Conservation (phyloP, 2,113 vertebrate species). For the Aptenodytes forsteri region DNA sequence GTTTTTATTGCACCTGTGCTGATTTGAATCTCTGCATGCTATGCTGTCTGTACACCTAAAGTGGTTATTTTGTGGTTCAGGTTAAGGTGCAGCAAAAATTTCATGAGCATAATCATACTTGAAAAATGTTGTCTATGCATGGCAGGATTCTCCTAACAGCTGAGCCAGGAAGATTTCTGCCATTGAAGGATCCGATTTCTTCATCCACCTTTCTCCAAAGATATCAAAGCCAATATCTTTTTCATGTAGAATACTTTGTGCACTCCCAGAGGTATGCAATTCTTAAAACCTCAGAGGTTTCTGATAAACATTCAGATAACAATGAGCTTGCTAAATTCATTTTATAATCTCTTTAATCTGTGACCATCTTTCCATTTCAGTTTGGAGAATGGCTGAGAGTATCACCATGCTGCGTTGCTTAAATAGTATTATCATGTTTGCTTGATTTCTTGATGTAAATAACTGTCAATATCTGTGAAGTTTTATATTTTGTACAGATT, state of each 20-base stretch:
- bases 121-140: not conserved
- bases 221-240: conserved; percentile 12
- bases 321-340: conserved; percentile 34
- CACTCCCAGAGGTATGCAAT: not conserved
- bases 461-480: not conserved
- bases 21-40: not conserved
- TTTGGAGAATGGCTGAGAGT: not conserved
- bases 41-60: not conserved
- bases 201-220: not conserved
- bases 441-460: not conserved
- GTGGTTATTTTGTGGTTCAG: not conserved
- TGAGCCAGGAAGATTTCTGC: conserved; percentile 6
- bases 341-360: conserved; percentile 56
- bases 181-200: conserved; percentile 6
- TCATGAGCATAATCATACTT: not conserved
- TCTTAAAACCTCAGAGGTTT: conserved; percentile 33
- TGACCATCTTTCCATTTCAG: conserved; percentile 3
- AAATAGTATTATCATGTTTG: not conserved
- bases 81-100: not conserved
- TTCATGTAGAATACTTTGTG: conserved; percentile 1
- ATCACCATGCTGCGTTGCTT: not conserved
- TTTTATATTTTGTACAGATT: not conserved
- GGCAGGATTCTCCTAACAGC: not conserved
- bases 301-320: conserved; percentile 53
- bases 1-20: not conserved